Conservation (phyloP, 2,113 vertebrate genomes). For the Oreocharis arfaki region DNA sequence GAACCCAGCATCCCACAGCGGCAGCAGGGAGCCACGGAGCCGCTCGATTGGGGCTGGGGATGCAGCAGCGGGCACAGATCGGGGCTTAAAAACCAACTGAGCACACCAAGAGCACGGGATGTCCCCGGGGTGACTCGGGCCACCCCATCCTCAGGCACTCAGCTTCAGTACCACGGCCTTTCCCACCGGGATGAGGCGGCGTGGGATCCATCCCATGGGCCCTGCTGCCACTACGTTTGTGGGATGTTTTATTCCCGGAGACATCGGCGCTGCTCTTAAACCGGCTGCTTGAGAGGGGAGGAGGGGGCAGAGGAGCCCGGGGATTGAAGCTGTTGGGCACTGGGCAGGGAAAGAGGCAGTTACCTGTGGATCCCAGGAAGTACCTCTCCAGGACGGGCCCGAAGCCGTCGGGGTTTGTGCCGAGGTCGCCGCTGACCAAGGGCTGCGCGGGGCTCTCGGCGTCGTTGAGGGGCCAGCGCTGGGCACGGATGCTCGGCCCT, state of each 20-base stretch:
- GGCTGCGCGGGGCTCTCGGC: conserved; percentile 76
- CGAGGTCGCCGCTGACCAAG: conserved; percentile 75
- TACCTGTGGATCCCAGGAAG: conserved; percentile 88
- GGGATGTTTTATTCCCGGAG: fast-evolving
- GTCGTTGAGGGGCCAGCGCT: conserved; percentile 80
- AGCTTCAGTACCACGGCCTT: fast-evolving
- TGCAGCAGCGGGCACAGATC: fast-evolving
- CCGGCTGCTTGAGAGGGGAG: background rate
- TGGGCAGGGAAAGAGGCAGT: background rate
- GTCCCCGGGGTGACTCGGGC: background rate
- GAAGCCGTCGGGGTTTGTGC: conserved; percentile 71
- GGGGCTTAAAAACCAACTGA: background rate
- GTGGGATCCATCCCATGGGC: fast-evolving
- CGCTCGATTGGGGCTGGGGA: fast-evolving
- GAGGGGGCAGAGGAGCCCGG: too few relatives aligned
- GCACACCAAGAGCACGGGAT: fast-evolving
- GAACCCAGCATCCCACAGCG: fast-evolving
- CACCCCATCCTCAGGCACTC: background rate
- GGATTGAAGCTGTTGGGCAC: fast-evolving
- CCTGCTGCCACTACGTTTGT: fast-evolving
- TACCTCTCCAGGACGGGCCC: conserved; percentile 86
- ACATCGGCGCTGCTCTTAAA: fast-evolving
- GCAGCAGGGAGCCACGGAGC: fast-evolving
- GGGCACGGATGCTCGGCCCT: conserved; percentile 68
- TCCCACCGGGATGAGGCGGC: fast-evolving